Base-by-base conservation (phyloP, 1,140 invertebrate genomes). In the Zophobas morio region DNA sequence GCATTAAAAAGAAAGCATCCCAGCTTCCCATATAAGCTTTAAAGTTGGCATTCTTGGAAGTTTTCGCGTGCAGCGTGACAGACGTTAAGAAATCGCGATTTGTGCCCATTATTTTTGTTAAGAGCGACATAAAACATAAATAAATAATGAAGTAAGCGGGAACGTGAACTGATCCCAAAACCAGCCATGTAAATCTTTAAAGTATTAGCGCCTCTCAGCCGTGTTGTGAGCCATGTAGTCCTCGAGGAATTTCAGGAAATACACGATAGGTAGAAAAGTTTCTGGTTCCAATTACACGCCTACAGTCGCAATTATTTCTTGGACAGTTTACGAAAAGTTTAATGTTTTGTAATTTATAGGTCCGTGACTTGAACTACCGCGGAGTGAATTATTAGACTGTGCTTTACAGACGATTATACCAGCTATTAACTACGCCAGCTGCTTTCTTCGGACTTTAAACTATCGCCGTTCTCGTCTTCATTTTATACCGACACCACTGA, bases 301-400 rank as follows among this genome's bases (percentile, higher is more conserved):
- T 81, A 77, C 80, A 78, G 70, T 78, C 72, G 78, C 81, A 82
- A 82, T 82, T 82, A 82, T 82, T 81, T 81, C 81, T 81, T 81
- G 76, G 81, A 80, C 81, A 82, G 81, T 82, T 82, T 51, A 73
- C 40, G 78, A 80, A 82, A 81, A 82, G 77, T 79, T 82, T 81
- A 81, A 82, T 82, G 81, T 82, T 81, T 81, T 73, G 80, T 78
- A 81, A 82, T 82, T 82, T 82, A 82, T 82, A 78, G 78, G 51
- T 76, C 73, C 74, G 80, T 81, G 78, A 80, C 78, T 81, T 63
- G 49, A 79, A 80, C 77, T 80, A 79, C 57, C 73, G 63, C 53
- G 34, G 63, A 71, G 63, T 79, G 63, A 80, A 80, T 80, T 80
- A 80, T 80, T 80, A 74, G 77, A 76, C 60, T 42, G 79, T 76